These are phyloP conservation scores for Mormyrops attenuatus DNA, from an alignment of 2,797 vertebrate genomes.

Conservation along the genomic window DNA sequence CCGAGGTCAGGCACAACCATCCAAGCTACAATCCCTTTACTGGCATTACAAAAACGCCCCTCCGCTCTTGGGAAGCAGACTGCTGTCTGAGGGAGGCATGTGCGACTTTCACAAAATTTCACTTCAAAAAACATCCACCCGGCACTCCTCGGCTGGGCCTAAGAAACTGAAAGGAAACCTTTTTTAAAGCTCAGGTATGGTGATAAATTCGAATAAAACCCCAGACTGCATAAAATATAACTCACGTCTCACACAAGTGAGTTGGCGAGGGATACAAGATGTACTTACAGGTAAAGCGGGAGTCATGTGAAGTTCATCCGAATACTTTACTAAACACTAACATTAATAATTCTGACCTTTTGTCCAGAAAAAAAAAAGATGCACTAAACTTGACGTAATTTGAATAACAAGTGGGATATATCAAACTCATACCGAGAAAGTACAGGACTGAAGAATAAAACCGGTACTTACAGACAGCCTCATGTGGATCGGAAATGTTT, in stretches of 20 bases:
- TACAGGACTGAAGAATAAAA: not conserved
- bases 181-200: not conserved
- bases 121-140: conserved; percentile 2
- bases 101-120: not conserved
- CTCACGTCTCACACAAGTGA: not conserved
- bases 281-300: not conserved
- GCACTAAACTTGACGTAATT: not conserved
- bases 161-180: not conserved
- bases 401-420: not conserved
- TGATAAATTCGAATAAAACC: not conserved
- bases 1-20: not conserved
- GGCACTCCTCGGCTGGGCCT: not conserved
- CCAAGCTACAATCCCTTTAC: not conserved
- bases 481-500: not conserved
- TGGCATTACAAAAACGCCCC: not conserved
- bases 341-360: not conserved
- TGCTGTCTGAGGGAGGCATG: not conserved
- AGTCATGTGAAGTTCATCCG: not conserved
- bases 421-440: not conserved
- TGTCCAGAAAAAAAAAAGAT: not conserved
- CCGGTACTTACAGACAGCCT: not conserved
- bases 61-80: not conserved
- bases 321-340: not conserved
- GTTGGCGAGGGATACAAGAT: not conserved
- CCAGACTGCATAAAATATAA: conserved; percentile 2